Evolutionary conservation across 1,140 invertebrate species (phyloP), one percentile per base, ranked within the genome.

Genomic region (Aporrectodea caliginosa): DNA sequence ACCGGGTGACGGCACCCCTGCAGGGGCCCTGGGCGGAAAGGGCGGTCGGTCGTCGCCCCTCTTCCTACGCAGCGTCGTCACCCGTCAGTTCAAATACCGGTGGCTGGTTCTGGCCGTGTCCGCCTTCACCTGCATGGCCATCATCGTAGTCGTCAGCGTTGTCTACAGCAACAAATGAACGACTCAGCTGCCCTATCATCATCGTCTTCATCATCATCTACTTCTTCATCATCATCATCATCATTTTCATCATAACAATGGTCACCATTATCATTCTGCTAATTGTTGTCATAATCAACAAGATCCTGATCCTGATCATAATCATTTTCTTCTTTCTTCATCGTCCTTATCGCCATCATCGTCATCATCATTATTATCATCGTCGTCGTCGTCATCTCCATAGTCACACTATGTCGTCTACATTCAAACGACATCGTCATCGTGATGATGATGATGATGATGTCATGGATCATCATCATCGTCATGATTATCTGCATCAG

Each of bases 101-200:
- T 79, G 78, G 78, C 30, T 74, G 34, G 69, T 79, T 22, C 29
- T 75, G 31, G 78, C 78, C 16, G 35, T 73, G 0, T 68, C 78
- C 22, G 72, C 69, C 1, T 79, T 79, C 69, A 75, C 72, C n/a
- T 75, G 71, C 34, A 79, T 79, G 78, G 43, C 78, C n/a, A 79
- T 79, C 70, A 79, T 79, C 72, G 78, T 79, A 2, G 72, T 75
- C 1, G 71, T 79, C 27, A 74, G 71, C 35, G 78, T 79, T 30
- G 71, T 79, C 27, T 79, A 79, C 35, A 79, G 78, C 78, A 79
- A 75, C 71, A 74, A 74, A 34, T 29, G 75, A n/a, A n/a, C n/a
- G n/a, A n/a, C n/a, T n/a, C n/a, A n/a, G n/a, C n/a, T n/a, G n/a
- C n/a, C n/a, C n/a, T n/a, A n/a, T n/a, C n/a, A n/a, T n/a, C n/a